Conservation (phyloP, 2,888 invertebrate genomes). For the Drosophila birchii region DNA sequence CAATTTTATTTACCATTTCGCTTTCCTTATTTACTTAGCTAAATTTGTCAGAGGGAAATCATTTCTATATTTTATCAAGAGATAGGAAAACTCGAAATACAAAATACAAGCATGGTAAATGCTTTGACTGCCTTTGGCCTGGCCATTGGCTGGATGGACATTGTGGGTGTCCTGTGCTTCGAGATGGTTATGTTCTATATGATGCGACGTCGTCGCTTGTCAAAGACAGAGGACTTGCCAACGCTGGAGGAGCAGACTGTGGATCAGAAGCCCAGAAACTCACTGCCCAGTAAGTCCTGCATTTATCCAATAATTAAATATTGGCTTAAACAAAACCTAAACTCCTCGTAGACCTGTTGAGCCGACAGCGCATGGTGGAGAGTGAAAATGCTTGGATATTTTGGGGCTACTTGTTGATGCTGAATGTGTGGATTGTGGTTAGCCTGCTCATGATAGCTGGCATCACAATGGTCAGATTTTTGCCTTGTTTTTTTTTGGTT, state of each 20-base stretch:
- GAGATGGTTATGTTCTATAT: slow-evolving; percentile 60
- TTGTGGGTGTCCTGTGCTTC: slow-evolving; percentile 60
- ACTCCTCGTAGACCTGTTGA: slow-evolving; percentile 1
- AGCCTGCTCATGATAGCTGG: slow-evolving; percentile 59
- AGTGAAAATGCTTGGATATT: slow-evolving; percentile 45
- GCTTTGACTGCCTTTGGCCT: slow-evolving; percentile 62
- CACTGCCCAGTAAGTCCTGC: slow-evolving; percentile 30
- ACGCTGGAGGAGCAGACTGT: not conserved
- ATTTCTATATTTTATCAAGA: not conserved
- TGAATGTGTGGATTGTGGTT: slow-evolving; percentile 61
- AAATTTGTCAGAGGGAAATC: not conserved
- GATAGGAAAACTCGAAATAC: not conserved
- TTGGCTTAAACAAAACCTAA: not conserved
- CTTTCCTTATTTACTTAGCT: not conserved
- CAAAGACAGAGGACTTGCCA: not conserved
- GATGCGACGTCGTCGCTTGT: slow-evolving; percentile 28
- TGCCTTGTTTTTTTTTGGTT: no score
- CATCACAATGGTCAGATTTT: slow-evolving; percentile 52
- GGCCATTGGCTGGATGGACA: slow-evolving; percentile 69
- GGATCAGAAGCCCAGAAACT: not conserved
- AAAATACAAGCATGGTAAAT: slow-evolving; percentile 41
- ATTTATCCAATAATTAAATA: not conserved
- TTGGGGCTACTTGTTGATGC: slow-evolving; percentile 59
- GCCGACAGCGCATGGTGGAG: not conserved
- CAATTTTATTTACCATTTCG: no score